phyloP scores from a whole-genome alignment of 2,888 invertebrate species.

The Patella depressa region DNA sequence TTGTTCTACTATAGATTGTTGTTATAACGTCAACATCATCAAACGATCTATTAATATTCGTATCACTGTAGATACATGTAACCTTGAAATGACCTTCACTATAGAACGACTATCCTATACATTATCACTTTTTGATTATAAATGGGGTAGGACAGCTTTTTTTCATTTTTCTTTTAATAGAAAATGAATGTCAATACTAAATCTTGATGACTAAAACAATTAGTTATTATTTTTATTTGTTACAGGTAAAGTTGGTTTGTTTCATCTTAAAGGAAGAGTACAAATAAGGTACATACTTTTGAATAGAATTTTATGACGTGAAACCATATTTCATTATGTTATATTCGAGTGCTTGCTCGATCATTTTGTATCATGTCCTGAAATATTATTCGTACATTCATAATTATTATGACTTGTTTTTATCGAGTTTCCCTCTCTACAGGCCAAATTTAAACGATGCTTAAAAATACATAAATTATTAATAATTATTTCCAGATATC shows the following conservation, averaged over 20 bases:
- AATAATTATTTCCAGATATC: too few relatives aligned
- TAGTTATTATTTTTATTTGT: not conserved
- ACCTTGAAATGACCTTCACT: conserved; percentile 32
- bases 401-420: too few relatives aligned
- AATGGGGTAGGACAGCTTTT: conserved; percentile 40
- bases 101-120: conserved; percentile 36
- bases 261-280: not conserved
- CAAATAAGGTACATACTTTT: not conserved
- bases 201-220: not conserved
- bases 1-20: conserved; percentile 42
- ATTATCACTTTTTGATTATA: conserved; percentile 36
- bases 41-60: conserved; percentile 30
- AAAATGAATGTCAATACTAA: not conserved
- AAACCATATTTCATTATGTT: not conserved
- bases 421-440: too few relatives aligned
- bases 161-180: not conserved
- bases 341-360: too few relatives aligned
- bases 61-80: conserved; percentile 38
- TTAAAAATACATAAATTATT: too few relatives aligned
- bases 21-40: conserved; percentile 30
- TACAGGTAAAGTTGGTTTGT: not conserved
- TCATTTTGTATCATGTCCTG: too few relatives aligned
- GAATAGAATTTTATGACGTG: not conserved
- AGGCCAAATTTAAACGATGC: too few relatives aligned
- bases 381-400: too few relatives aligned